These are phyloP conservation scores for Notarius lentiginosus DNA, from an alignment of 2,113 vertebrate species.

Conservation along the genomic window DNA sequence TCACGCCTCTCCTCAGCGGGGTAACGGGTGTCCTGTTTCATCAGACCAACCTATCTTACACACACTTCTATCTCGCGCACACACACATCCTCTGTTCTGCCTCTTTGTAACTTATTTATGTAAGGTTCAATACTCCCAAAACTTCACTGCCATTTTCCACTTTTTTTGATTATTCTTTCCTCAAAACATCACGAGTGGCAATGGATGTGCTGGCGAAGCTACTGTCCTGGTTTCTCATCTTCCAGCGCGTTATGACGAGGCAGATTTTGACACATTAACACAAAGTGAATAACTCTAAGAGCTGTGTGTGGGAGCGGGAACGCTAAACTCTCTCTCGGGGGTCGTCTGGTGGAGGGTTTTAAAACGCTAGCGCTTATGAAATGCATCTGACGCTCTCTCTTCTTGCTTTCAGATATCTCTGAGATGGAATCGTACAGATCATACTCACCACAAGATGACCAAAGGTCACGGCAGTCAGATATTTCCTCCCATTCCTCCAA, in stretches of 20 bases:
- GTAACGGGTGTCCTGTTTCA: conserved; percentile 34
- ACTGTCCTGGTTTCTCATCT: conserved; percentile 1
- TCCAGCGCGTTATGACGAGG: conserved; percentile 47
- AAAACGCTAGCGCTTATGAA: neutral
- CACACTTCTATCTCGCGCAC: neutral
- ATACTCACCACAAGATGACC: conserved; percentile 84
- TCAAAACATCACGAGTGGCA: neutral
- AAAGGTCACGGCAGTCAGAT: conserved; percentile 82
- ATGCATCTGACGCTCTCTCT: conserved; percentile 17
- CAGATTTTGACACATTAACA: conserved; percentile 55
- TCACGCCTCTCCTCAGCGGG: neutral
- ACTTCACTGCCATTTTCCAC: neutral
- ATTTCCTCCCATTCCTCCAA: conserved; percentile 87
- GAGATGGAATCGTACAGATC: conserved; percentile 93
- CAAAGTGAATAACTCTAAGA: conserved; percentile 44
- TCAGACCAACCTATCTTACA: conserved; percentile 17
- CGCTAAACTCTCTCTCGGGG: conserved; percentile 37
- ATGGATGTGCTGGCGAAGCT: conserved; percentile 24
- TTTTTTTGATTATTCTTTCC: neutral
- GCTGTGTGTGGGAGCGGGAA: conserved; percentile 50
- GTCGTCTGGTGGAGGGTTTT: conserved; percentile 30
- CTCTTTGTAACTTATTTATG: conserved; percentile 48
- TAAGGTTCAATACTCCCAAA: neutral
- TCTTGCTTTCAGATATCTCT: conserved; percentile 79
- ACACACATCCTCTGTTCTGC: conserved; percentile 45